Evolutionary conservation across 2,888 invertebrate species (phyloP), one percentile per base, ranked within the genome.

Genomic region (Melangyna quadrimaculata): DNA sequence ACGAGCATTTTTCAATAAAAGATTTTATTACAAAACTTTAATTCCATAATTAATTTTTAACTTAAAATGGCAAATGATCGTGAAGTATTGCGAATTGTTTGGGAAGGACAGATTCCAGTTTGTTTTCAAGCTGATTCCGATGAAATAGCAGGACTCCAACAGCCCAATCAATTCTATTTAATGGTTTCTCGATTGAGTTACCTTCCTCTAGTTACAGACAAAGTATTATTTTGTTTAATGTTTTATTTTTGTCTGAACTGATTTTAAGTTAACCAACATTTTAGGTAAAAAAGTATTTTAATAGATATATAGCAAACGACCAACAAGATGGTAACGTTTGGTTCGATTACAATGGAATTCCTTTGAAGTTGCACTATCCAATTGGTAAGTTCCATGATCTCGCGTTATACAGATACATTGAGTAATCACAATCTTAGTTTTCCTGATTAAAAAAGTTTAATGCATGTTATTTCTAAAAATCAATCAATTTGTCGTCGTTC

Each of bases 51-150:
- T 57, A 43, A n/a, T n/a, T n/a, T 43, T 73, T 19, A 35, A 12
- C 10, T 10, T 87, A 97, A 97, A 89, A 98, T 98, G 98, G 97
- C 98, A 87, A 97, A 98, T 90, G 99, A 99, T 92, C 94, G 98
- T 89, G 98, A 99, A 94, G 96, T 99, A 78, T 93, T 98, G 74
- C 94, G 98, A 78, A 98, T 98, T 93, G 95, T 98, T 89, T 99
- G 99, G 99, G 98, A 98, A 89, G 98, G 98, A 24, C 96, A 97
- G 92, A 93, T 99, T 63, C 98, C 99, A 0, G 95, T 99, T 74
- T 97, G 98, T 92, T 99, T 99, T 92, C 95, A 95, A 89, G 93
- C 99, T 65, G 95, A 97, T 89, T 94, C 96, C 37, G 97, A 98
- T 89, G 98, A 99, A 94, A 95, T 97, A 29, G 95, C 95, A 91